Evolutionary conservation across 2,888 invertebrate species (phyloP).

Genomic region (Tipula helvola): DNA sequence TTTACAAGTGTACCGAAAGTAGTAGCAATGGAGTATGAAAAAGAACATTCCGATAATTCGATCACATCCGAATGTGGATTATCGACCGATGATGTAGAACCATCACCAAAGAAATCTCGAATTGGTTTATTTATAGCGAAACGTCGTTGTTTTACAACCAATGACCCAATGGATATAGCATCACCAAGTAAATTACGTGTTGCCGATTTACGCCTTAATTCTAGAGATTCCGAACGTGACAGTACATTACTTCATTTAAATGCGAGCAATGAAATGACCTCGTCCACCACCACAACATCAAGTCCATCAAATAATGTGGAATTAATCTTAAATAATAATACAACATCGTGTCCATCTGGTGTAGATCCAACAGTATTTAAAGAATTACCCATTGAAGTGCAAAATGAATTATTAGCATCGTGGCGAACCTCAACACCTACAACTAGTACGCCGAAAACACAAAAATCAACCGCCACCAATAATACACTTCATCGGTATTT

Average conservation of each 20-base stretch:
- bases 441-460: slow-evolving; percentile 17
- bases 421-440: slow-evolving; percentile 35
- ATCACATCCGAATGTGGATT: slow-evolving; percentile 41
- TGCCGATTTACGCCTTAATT: slow-evolving; percentile 51
- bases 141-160: slow-evolving; percentile 30
- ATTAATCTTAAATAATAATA: slow-evolving; percentile 12
- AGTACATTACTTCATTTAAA: slow-evolving; percentile 31
- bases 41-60: slow-evolving; percentile 18
- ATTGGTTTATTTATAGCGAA: slow-evolving; percentile 39
- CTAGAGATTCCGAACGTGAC: slow-evolving; percentile 40
- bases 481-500: slow-evolving; percentile 58
- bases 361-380: slow-evolving; percentile 56
- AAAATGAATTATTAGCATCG: slow-evolving; percentile 57
- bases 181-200: slow-evolving; percentile 58
- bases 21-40: slow-evolving; percentile 25
- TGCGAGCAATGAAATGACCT: slow-evolving; percentile 26
- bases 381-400: slow-evolving; percentile 56
- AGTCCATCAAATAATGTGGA: slow-evolving; percentile 21
- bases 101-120: slow-evolving; percentile 57
- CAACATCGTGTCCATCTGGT: slow-evolving; percentile 48
- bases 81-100: slow-evolving; percentile 57
- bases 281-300: slow-evolving; percentile 17
- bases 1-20: slow-evolving; percentile 28
- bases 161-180: slow-evolving; percentile 39
- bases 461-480: slow-evolving; percentile 28